Base-by-base conservation (phyloP, 2,113 vertebrate genomes). In the Cisticola juncidis region DNA sequence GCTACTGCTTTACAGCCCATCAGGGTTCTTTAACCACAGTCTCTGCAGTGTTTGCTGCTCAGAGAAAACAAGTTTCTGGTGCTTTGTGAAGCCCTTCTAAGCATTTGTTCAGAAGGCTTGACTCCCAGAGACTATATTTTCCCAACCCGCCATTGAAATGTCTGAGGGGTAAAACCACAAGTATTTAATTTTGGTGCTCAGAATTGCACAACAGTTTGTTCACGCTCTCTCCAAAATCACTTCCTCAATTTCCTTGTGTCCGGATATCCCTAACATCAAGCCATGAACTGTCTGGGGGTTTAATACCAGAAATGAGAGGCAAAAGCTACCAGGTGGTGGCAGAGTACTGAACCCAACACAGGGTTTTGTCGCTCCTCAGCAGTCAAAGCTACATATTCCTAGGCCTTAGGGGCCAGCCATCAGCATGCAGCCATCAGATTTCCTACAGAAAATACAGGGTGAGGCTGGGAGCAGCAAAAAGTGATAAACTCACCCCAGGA, bases 161-260 rank as follows among this genome's bases (percentile, higher is more conserved):
- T 16, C 31, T 6, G 2, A 73, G 38, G 44, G 29, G 26, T 9
- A 60, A 3, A 50, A 71, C 2, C 14, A 45, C 3, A 73, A 74
- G 5, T 18, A 28, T 48, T 70, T 76, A 28, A 50, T 58, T 72
- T 58, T 68, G 8, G 16, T 79, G 53, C 26, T 85, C 35, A 66
- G 47, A 62, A 58, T n/a, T 57, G 7, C 15, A 28, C 4, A 13
- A 26, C 0, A 0, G 12, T 29, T 29, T 82, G 25, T 29, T 60
- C 14, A 48, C 1, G 1, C 11, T 66, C n/a, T 35, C 47, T 35
- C 10, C 11, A 4, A 57, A 0, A 19, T 58, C 44, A 1, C n/a
- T 42, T 57, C 11, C 4, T 33, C 13, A 7, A 53, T 50, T 48
- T 51, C 15, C 13, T 8, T 44, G 10, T 31, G 8, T 48, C 18